Conservation (phyloP, 2,113 vertebrate genomes). For the Pelecanus crispus region DNA sequence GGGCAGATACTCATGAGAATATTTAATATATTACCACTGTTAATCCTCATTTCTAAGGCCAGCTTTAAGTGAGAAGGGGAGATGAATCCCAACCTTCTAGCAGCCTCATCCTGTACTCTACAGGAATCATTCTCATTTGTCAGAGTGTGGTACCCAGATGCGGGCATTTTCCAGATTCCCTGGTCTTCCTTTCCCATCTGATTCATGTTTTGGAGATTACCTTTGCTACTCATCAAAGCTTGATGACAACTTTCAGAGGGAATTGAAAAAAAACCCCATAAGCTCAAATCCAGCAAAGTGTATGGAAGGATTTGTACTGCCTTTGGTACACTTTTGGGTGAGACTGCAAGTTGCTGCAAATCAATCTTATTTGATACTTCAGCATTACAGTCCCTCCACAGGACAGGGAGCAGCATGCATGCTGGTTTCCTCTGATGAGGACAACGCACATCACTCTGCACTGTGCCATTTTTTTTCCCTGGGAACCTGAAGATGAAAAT, state of each 20-base stretch:
- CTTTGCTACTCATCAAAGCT: background rate
- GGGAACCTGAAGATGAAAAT: background rate
- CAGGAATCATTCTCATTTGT: background rate
- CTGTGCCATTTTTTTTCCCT: background rate
- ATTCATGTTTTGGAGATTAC: background rate
- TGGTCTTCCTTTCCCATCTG: background rate
- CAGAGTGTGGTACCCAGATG: background rate
- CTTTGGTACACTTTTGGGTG: background rate
- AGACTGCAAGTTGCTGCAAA: background rate
- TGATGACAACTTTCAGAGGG: background rate
- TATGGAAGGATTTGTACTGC: background rate
- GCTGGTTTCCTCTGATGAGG: background rate
- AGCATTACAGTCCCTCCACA: background rate
- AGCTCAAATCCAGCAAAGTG: background rate
- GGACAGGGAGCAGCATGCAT: background rate
- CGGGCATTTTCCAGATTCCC: background rate
- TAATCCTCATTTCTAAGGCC: background rate
- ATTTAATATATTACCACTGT: background rate
- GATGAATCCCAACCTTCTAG: background rate
- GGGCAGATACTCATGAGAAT: background rate
- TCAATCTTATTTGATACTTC: background rate
- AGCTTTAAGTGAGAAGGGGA: background rate
- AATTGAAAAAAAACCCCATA: background rate
- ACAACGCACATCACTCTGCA: rapidly evolving
- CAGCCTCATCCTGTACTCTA: background rate